These are phyloP conservation scores for Valencia hispanica DNA, from an alignment of 2,797 vertebrate species.

Conservation along the genomic window DNA sequence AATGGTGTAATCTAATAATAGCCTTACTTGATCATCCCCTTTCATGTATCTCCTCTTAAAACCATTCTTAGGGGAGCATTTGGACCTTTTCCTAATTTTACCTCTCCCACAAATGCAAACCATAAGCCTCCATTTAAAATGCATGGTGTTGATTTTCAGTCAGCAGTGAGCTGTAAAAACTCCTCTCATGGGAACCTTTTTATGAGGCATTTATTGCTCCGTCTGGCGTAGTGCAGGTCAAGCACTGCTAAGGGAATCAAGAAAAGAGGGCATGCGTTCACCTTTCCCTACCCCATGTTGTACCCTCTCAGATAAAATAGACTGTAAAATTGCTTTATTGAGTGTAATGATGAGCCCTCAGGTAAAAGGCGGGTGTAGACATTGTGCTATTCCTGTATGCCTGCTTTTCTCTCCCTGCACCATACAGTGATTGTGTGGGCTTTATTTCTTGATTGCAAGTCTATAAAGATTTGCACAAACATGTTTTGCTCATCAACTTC, in stretches of 20 bases:
- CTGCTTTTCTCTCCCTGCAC: conserved; percentile 43
- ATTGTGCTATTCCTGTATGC: conserved; percentile 44
- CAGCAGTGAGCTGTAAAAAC: conserved; percentile 69
- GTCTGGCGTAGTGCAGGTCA: conserved; percentile 70
- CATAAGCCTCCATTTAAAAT: conserved; percentile 70
- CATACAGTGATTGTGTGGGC: conserved; percentile 22
- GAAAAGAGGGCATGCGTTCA: conserved; percentile 49
- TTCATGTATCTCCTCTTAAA: conserved; percentile 10
- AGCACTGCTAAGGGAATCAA: conserved; percentile 68
- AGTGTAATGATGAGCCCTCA: conserved; percentile 75
- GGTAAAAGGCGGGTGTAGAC: conserved; percentile 56
- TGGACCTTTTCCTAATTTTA: background rate
- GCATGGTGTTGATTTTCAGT: conserved; percentile 74
- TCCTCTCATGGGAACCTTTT: conserved; percentile 71
- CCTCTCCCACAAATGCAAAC: conserved; percentile 39
- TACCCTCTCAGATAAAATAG: conserved; percentile 72
- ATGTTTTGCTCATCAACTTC: conserved; percentile 8
- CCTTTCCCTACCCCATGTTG: conserved; percentile 49
- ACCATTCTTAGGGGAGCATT: background rate
- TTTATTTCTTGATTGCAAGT: conserved; percentile 35
- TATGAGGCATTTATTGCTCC: conserved; percentile 70
- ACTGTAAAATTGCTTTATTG: conserved; percentile 82
- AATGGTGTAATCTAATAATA: background rate
- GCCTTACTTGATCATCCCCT: background rate
- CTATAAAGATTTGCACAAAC: conserved; percentile 23